Evolutionary conservation across 2,888 invertebrate genomes (phyloP).

Genomic region (Andrena camellia): DNA sequence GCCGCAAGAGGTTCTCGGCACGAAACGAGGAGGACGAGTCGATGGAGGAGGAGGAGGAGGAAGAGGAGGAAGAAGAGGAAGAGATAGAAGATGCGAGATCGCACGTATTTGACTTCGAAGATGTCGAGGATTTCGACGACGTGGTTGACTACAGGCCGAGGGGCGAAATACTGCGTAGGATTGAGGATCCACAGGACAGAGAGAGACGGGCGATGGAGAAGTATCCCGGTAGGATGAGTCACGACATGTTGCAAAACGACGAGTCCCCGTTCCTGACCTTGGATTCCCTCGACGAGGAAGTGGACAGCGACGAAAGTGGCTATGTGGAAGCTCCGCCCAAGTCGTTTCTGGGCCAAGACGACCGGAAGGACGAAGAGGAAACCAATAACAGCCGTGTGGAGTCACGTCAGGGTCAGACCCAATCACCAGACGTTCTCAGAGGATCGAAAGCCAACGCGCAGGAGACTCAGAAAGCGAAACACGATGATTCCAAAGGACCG

Average conservation of each 20-base stretch:
- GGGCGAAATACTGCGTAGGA: slow-evolving; percentile 77
- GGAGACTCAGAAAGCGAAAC: slow-evolving; percentile 33
- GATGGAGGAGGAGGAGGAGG: slow-evolving; percentile 77
- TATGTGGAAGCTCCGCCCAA: slow-evolving; percentile 90
- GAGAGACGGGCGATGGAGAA: slow-evolving; percentile 71
- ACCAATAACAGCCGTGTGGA: slow-evolving; percentile 8
- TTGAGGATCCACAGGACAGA: slow-evolving; percentile 75
- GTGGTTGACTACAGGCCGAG: slow-evolving; percentile 83
- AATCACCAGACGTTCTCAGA: slow-evolving; percentile 24
- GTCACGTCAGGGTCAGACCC: slow-evolving; percentile 20
- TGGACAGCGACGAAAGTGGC: slow-evolving; percentile 95
- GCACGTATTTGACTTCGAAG: slow-evolving; percentile 81
- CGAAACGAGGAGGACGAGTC: slow-evolving; percentile 79
- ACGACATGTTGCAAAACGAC: slow-evolving; percentile 75
- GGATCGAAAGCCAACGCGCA: slow-evolving; percentile 15
- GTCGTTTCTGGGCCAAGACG: slow-evolving; percentile 66
- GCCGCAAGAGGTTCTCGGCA: slow-evolving; percentile 74
- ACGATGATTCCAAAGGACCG: slow-evolving; percentile 52
- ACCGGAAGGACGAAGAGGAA: slow-evolving; percentile 65
- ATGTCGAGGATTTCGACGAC: slow-evolving; percentile 82
- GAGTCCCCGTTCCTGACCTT: slow-evolving; percentile 80
- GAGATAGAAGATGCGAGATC: slow-evolving; percentile 66
- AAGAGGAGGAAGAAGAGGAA: slow-evolving; percentile 62
- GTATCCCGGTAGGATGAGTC: slow-evolving; percentile 70
- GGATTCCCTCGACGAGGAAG: slow-evolving; percentile 88